Evolutionary conservation across 2,888 invertebrate species (phyloP), one percentile per base, ranked within the genome.

Genomic region (Pardosa pseudoannulata): DNA sequence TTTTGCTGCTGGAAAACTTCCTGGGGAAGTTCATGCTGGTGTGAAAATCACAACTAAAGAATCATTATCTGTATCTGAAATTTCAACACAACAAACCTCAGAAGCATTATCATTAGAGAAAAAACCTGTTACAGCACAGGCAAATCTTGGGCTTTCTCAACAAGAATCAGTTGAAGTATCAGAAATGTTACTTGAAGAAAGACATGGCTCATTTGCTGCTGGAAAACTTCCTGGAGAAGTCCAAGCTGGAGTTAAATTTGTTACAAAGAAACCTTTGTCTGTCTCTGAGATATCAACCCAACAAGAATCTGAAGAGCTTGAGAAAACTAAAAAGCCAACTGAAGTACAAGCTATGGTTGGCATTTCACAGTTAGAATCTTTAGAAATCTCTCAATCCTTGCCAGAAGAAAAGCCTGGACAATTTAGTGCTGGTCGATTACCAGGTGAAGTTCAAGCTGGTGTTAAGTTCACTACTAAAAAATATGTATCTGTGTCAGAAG

Each of bases 1-100:
- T 29, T 88, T 88, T 56, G 83, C 82, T 29, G 80, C 87, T 36
- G 88, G 88, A 28, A 87, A 75, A 56, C 23, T 88, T 13, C 88
- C 88, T 28, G 88, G 88, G 27, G 87, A 88, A 46, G 74, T 87
- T 1, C 78, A 71, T 19, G 88, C 88, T 41, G 83, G 83, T 9
- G 23, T 83, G 13, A 82, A 75, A 82, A 62, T 74, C 11, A 83
- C 88, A 23, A 79, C 88, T 11, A 87, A 81, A 50, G 74, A 86
- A 39, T 80, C 87, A 19, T 11, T 87, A 28, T 64, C 75, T 13
- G 78, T 88, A 27, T 87, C 87, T 41, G 87, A 87, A 82, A 65
- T 85, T 29, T 73, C 72, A 2, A 68, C 78, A 19, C 62, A 82
- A 50, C 88, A 88, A 73, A 68, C 31, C 13, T 31, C 88, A 27